Percentiles rank a stretch among this genome's conserved stretches.
Conservation (phyloP, 2,888 invertebrate species). For the Mylabris sibirica region DNA sequence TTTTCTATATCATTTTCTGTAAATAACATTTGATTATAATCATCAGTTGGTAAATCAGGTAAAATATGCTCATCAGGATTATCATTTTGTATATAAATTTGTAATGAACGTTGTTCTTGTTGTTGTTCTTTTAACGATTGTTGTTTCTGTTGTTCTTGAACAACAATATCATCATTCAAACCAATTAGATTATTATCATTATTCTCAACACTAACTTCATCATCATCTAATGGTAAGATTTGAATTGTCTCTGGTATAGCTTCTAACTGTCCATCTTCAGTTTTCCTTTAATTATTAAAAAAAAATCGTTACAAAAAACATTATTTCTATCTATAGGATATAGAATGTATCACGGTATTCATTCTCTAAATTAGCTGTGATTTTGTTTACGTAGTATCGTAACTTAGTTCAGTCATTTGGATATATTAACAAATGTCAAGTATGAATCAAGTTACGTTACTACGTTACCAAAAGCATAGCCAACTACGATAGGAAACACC, state of each 20-base stretch:
- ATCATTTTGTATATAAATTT: constrained; percentile 20
- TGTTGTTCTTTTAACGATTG: constrained; percentile 11
- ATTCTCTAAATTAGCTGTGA: no score
- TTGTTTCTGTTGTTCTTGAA: not conserved
- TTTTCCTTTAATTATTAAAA: constrained; percentile 47
- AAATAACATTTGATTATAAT: constrained; percentile 6
- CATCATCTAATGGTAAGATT: constrained; percentile 49
- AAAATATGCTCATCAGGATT: constrained; percentile 25
- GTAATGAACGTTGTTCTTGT: constrained; percentile 14
- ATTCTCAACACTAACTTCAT: constrained; percentile 21
- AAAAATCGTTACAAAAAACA: not conserved
- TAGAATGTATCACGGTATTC: no score
- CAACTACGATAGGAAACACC: no score
- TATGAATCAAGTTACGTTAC: no score
- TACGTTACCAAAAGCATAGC: no score
- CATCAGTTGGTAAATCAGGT: constrained; percentile 17
- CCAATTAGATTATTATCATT: constrained; percentile 5
- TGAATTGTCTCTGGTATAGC: constrained; percentile 57
- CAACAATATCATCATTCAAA: constrained; percentile 3
- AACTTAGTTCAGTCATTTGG: no score
- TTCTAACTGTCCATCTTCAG: constrained; percentile 57
- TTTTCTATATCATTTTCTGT: constrained; percentile 24
- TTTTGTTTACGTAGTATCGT: no score
- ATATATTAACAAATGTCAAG: no score
- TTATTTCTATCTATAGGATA: no score